Base-by-base conservation (phyloP, 2,888 invertebrate genomes). In the Aromia moschata region DNA sequence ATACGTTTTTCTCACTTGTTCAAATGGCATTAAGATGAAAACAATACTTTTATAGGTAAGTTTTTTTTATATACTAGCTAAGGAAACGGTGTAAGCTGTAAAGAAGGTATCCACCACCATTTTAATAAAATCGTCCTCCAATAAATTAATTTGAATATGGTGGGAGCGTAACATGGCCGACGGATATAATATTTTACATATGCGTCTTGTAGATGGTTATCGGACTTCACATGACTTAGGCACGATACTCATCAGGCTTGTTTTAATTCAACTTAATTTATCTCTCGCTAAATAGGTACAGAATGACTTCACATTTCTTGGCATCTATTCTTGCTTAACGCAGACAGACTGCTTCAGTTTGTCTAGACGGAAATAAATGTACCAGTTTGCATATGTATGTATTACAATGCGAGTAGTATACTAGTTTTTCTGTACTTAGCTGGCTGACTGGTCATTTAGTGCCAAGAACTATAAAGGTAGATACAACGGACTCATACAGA, bases 281-380 rank as follows among this genome's bases (percentile, higher is more conserved):
- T 61, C 52, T 54, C 54, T 53, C 16, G 45, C 54, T 49, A 54
- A 68, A 64, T 63, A 65, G 64, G 47, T 58, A 57, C 56, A 36
- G 56, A 56, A 56, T 64, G 61, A 61, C 62, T 62, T 17, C 60
- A 57, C 64, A 53, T 56, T 65, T 65, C 62, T 59, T 56, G 52
- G 44, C 59, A 41, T 66, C 62, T 62, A 62, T 65, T 64, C 60
- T 53, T 45, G 62, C 55, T 66, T 61, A 38, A 52, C 58, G 61
- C 45, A 58, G 68, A 68, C 59, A 54, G 61, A 62, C 63, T 63
- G 62, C 31, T 25, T 56, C 56, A 54, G 53, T 61, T 54, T 62
- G 64, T 60, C 62, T 61, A 55, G 63, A 63, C 63, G 25, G 54
- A 64, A 60, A 58, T 63, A 63, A 60, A 59, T 56, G 58, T 44